Conservation (phyloP, 2,888 invertebrate species). For the Diloba caeruleocephala region DNA sequence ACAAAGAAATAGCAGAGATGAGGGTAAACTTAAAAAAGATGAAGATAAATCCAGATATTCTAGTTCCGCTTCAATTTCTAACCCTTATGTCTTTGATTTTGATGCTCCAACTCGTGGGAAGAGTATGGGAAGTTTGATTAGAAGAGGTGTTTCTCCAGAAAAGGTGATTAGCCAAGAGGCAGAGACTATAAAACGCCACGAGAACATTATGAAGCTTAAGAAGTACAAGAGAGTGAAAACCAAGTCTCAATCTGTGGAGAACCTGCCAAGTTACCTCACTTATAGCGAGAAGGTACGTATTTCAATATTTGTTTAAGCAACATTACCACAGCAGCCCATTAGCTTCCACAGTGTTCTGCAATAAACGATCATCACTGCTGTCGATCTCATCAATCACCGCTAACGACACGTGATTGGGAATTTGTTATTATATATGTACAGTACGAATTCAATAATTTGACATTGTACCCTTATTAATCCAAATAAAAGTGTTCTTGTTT, state of each 20-base stretch:
- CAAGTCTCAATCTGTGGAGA: conserved; percentile 90
- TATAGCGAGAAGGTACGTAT: conserved; percentile 90
- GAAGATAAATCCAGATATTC: conserved; percentile 82
- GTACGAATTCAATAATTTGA: not conserved
- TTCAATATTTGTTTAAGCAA: conserved; percentile 14
- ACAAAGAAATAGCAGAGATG: conserved; percentile 67
- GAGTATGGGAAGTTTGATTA: conserved; percentile 74
- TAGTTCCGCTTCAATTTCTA: conserved; percentile 84
- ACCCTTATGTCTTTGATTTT: conserved; percentile 79
- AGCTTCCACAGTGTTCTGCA: no score
- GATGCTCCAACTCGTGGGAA: conserved; percentile 73
- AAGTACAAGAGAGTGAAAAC: conserved; percentile 59
- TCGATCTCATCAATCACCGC: no score
- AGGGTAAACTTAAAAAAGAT: conserved; percentile 67
- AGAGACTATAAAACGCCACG: conserved; percentile 69
- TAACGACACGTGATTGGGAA: no score
- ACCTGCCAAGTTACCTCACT: conserved; percentile 93
- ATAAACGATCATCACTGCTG: no score
- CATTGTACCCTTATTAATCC: conserved; percentile 8
- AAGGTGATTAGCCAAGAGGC: conserved; percentile 77
- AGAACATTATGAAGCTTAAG: conserved; percentile 63
- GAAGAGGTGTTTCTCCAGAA: conserved; percentile 71
- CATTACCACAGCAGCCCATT: no score
- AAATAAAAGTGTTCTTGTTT: not conserved
- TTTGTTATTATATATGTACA: not conserved